Base-by-base conservation (phyloP, 92 coral and sea anemone species). In the Blastomussa wellsi region DNA sequence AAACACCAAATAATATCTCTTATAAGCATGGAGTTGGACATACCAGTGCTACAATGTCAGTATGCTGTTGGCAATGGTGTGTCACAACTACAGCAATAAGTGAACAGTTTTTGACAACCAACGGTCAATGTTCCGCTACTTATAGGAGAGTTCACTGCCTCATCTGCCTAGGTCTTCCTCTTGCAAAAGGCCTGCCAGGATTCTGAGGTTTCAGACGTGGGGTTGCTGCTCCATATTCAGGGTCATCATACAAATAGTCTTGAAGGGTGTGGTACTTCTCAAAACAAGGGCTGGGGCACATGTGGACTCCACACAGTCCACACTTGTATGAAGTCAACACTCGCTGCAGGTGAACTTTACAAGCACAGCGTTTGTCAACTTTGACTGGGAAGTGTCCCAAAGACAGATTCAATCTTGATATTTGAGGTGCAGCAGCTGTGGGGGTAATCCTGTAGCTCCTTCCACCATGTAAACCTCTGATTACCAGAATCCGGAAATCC, bases 311-410 rank as follows among this genome's bases (percentile, higher is more conserved):
- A 86, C 89, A 86, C 72, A 86, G 44, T 28, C 79, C 89, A 80
- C 85, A 86, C 84, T 51, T 72, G 53, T 79, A 86, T 36, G 59
- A 14, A 38, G 89, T 86, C 20, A 79, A 35, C 35, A 86, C 85
- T 70, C 85, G 36, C 85, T 79, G 86, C 68, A 86, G 37, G 72
- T 79, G 89, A 9, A 86, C 89, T 39, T 79, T 80, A 52, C 85
- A 70, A 17, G 89, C 85, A 78, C 89, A 47, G 47, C 84, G 68
- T 17, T 79, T 79, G 26, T 79, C 59, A 28, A 42, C 79, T 79
- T 86, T 77, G 44, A 65, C 65, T 55, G 84, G 84, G 71, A 86
- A 78, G 71, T 86, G 89, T 37, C 89, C 84, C 83, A 86, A 71
- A 53, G 12, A 44, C 24, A 78, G 76, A 53, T 67, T 78, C 72